A percentile compares a stretch with the other conserved stretches of the same genome.
Evolutionary conservation across 2,888 invertebrate species (phyloP).

Genomic region (Nephrotoma flavescens): DNA sequence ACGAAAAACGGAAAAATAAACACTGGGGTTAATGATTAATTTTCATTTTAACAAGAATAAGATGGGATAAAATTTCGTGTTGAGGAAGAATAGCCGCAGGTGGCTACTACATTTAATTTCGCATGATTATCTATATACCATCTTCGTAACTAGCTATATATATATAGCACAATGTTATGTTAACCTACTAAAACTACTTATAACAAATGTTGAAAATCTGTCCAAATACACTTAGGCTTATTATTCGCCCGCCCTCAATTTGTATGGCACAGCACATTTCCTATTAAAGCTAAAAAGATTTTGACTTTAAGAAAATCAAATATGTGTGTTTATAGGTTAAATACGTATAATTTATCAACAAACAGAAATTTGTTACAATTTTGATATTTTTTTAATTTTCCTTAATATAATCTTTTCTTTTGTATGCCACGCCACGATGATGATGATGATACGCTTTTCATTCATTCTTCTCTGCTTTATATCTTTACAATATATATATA

Average conservation of each 20-base stretch:
- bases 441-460: background rate
- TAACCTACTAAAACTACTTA: too few relatives aligned
- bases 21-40: too few relatives aligned
- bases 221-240: too few relatives aligned
- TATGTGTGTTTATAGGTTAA: background rate
- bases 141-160: too few relatives aligned
- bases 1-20: too few relatives aligned
- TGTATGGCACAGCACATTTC: background rate
- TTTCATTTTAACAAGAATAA: too few relatives aligned
- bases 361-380: background rate
- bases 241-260: background rate
- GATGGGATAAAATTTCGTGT: too few relatives aligned
- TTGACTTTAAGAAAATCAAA: background rate
- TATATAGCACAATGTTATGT: too few relatives aligned
- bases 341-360: background rate
- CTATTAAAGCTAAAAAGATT: background rate
- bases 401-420: background rate
- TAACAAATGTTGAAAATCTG: too few relatives aligned
- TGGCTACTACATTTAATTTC: too few relatives aligned
- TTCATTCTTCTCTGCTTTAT: background rate
- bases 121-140: too few relatives aligned
- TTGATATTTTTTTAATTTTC: background rate
- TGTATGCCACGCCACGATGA: background rate
- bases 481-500: background rate
- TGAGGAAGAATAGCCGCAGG: too few relatives aligned